Conservation (phyloP, 2,113 vertebrate species). For the Jaculus jaculus region DNA sequence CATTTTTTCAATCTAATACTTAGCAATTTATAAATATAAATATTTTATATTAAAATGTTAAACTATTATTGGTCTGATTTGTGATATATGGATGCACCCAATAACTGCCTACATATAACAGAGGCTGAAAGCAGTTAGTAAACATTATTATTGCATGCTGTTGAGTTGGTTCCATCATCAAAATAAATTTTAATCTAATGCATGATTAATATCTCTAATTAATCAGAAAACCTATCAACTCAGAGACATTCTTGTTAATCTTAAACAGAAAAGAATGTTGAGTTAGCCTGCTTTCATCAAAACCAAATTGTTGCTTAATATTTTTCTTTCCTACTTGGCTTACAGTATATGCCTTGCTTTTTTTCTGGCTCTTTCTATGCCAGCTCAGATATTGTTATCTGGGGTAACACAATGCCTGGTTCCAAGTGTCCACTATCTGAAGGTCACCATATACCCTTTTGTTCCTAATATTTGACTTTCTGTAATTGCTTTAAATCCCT, state of each 20-base stretch:
- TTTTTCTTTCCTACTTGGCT: background rate
- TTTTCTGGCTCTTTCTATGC: background rate
- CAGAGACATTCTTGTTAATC: background rate
- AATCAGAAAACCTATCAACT: background rate
- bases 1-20: background rate
- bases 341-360: background rate
- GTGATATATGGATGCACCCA: background rate
- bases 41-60: background rate
- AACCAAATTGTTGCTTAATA: background rate
- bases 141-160: background rate
- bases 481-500: conserved; percentile 7
- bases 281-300: background rate
- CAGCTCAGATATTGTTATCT: background rate
- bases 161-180: background rate
- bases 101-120: background rate
- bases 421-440: conserved; percentile 21
- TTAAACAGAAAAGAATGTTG: background rate
- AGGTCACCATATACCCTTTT: conserved; percentile 34
- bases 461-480: conserved; percentile 50
- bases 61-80: background rate
- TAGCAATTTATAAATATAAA: no score
- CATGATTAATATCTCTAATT: background rate
- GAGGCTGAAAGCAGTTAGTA: background rate
- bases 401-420: background rate
- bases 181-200: background rate